Evolutionary conservation across 2,113 vertebrate species (phyloP).

Genomic region (Prunella fulvescens): DNA sequence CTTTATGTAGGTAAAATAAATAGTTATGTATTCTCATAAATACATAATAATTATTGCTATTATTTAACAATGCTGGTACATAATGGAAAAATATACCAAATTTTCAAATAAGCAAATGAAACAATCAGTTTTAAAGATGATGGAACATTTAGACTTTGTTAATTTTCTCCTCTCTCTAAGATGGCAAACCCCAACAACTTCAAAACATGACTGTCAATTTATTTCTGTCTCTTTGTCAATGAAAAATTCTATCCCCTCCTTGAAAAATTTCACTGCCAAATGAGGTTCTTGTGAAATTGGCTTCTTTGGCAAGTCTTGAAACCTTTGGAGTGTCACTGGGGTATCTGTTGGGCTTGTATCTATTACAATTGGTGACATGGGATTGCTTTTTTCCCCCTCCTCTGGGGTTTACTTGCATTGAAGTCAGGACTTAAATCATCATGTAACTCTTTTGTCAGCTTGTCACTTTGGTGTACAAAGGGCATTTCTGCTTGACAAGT

Average conservation of each 20-base stretch:
- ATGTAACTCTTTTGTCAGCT: neutral
- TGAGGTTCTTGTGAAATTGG: neutral
- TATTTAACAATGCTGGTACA: neutral
- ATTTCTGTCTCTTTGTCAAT: neutral
- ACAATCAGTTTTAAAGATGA: neutral
- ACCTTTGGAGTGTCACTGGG: neutral
- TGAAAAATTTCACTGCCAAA: neutral
- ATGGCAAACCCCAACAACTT: neutral
- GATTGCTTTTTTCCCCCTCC: neutral
- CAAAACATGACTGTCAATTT: neutral
- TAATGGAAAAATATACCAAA: neutral
- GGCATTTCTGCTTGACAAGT: constrained; percentile 20
- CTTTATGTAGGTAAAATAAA: neutral
- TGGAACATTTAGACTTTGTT: neutral
- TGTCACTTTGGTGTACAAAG: neutral
- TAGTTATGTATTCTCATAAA: neutral
- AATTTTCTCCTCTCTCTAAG: neutral
- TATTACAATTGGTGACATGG: neutral
- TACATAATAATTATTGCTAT: neutral
- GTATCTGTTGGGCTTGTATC: neutral
- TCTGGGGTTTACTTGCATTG: neutral
- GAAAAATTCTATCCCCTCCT: neutral
- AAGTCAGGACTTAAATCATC: neutral
- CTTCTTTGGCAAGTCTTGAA: neutral
- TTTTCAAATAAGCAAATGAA: neutral